Evolutionary conservation across 2,113 vertebrate genomes (phyloP).

Genomic region (Chascanopsetta lugubris): DNA sequence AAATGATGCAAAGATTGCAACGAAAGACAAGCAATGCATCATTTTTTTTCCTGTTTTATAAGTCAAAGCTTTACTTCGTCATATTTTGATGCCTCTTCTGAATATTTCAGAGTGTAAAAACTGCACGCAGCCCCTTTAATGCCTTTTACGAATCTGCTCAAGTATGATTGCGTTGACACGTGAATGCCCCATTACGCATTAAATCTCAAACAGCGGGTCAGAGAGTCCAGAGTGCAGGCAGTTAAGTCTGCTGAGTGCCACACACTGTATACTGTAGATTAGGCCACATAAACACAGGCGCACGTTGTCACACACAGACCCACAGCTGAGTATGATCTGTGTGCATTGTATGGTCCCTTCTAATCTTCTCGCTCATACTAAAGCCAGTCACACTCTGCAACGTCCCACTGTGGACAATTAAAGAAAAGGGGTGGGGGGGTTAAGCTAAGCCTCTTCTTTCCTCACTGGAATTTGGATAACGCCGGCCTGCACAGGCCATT

Average conservation of each 20-base stretch:
- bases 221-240: slow-evolving; percentile 55
- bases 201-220: slow-evolving; percentile 38
- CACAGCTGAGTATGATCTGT: slow-evolving; percentile 46
- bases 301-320: slow-evolving; percentile 54
- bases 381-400: slow-evolving; percentile 59
- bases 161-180: slow-evolving; percentile 13
- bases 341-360: slow-evolving; percentile 53
- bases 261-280: slow-evolving; percentile 54
- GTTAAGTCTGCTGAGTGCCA: slow-evolving; percentile 33
- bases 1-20: no score
- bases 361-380: slow-evolving; percentile 62
- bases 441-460: slow-evolving; percentile 63
- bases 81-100: no score
- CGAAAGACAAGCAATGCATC: no score
- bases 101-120: no score
- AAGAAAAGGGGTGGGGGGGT: slow-evolving; percentile 52
- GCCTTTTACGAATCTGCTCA: not conserved
- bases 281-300: slow-evolving; percentile 62
- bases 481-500: slow-evolving; percentile 42
- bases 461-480: slow-evolving; percentile 60
- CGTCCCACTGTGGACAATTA: slow-evolving; percentile 57
- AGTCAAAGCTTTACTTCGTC: no score
- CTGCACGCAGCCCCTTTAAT: no score
- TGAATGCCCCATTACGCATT: not conserved
- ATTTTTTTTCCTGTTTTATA: no score